phyloP scores from a whole-genome alignment of 2,113 vertebrate genomes.

The Spheniscus mendiculus region DNA sequence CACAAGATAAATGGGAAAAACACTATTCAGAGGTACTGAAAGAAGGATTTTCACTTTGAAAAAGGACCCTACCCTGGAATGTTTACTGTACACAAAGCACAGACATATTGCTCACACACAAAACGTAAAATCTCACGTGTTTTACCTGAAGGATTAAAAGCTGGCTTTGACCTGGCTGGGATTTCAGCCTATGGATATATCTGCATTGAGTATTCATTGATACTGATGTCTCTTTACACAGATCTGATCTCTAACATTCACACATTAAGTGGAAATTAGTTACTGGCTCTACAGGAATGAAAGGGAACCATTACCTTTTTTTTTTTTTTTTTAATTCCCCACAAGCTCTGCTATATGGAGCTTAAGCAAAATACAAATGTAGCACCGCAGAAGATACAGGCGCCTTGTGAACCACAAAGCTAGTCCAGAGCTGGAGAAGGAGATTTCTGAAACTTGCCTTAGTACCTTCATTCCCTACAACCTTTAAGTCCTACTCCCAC shows the following conservation, averaged over 20 bases:
- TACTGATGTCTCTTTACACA: not conserved
- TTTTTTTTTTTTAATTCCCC: not conserved
- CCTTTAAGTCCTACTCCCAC: not conserved
- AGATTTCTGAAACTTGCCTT: not conserved
- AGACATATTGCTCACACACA: not conserved
- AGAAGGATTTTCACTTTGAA: not conserved
- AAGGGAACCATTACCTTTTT: not conserved
- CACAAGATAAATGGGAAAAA: not conserved
- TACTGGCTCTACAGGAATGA: not conserved
- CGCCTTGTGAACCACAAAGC: rapidly evolving
- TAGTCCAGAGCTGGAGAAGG: not conserved
- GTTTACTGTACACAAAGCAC: not conserved
- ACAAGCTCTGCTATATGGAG: not conserved
- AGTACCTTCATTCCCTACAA: not conserved
- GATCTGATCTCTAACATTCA: not conserved
- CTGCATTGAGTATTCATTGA: not conserved
- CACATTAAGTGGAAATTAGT: not conserved
- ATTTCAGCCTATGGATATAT: not conserved
- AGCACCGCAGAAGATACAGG: not conserved
- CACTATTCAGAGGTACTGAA: not conserved
- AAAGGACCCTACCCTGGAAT: not conserved
- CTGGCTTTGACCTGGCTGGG: not conserved
- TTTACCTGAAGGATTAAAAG: not conserved
- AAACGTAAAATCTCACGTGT: not conserved
- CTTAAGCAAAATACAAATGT: not conserved